phyloP scores from a whole-genome alignment of 2,113 vertebrate genomes.

The Oncorhynchus clarkii region DNA sequence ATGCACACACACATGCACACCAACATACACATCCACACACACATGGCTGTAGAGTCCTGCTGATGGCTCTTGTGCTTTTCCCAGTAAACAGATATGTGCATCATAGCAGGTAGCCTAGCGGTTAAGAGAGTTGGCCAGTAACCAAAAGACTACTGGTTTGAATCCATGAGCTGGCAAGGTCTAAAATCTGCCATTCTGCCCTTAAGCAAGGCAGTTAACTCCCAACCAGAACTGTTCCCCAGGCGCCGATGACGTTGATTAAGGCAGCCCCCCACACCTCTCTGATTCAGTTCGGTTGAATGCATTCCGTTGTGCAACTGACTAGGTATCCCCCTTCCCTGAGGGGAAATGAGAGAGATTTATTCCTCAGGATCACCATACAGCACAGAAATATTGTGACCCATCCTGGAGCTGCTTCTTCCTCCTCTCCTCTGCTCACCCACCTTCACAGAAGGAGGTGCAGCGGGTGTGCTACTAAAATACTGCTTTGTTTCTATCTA shows the following conservation, averaged over 20 bases:
- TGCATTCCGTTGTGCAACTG: too few species aligned
- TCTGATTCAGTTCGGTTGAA: too few species aligned
- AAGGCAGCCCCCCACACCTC: too few species aligned
- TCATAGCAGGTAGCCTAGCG: neutral
- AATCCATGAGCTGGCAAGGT: too few species aligned
- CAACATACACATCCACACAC: neutral
- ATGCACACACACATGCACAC: neutral
- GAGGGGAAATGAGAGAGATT: slow-evolving; percentile 9
- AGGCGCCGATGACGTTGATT: too few species aligned
- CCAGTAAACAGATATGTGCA: slow-evolving; percentile 1
- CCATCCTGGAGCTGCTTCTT: neutral
- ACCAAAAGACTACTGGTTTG: too few species aligned
- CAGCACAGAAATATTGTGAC: neutral
- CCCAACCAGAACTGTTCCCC: too few species aligned
- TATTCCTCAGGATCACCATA: neutral
- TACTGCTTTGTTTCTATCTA: neutral
- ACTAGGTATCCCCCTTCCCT: neutral
- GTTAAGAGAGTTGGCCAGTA: too few species aligned
- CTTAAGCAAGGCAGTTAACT: too few species aligned
- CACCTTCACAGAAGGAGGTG: slow-evolving; percentile 1
- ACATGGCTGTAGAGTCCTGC: neutral
- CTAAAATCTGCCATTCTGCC: too few species aligned
- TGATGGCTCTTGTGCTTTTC: neutral
- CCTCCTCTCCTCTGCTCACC: neutral
- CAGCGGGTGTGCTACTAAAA: neutral